These are phyloP conservation scores for Dendropsophus ebraccatus DNA, from an alignment of 2,113 vertebrate species.

Conservation along the genomic window DNA sequence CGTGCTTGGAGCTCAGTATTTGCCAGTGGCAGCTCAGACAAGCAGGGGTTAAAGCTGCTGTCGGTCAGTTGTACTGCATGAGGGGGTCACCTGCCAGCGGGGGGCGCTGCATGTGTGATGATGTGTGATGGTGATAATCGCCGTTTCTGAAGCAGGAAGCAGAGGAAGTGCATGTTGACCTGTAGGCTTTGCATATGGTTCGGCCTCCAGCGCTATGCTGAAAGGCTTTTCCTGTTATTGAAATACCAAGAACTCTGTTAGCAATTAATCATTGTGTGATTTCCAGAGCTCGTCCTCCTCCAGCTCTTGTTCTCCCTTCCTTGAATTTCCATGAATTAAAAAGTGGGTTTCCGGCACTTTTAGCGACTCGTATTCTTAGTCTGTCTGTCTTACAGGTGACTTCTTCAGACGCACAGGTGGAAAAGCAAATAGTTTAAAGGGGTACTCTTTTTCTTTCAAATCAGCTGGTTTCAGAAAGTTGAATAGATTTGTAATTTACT, in stretches of 20 bases:
- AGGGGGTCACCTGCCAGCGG: background rate
- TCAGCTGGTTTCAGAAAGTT: no score
- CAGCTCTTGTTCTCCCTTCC: conserved; percentile 22
- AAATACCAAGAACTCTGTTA: conserved; percentile 72
- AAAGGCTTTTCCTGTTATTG: conserved; percentile 78
- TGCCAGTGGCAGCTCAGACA: background rate
- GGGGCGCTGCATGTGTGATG: background rate
- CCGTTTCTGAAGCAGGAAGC: conserved; percentile 58
- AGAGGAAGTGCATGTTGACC: conserved; percentile 60
- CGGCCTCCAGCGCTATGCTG: conserved; percentile 47
- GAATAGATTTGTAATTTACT: no score
- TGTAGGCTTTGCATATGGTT: conserved; percentile 52
- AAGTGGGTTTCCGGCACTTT: conserved; percentile 71
- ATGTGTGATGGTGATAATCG: conserved; percentile 33
- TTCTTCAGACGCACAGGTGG: no score
- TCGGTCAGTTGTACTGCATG: background rate
- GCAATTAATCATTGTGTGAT: conserved; percentile 71
- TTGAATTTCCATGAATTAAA: conserved; percentile 72
- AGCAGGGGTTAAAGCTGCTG: background rate
- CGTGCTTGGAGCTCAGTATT: background rate
- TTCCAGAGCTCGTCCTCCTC: conserved; percentile 62
- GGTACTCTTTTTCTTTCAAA: no score
- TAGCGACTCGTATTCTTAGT: background rate
- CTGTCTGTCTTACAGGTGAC: background rate
- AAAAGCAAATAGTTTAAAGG: no score